Evolutionary conservation across 2,797 vertebrate species (phyloP).

Genomic region (Lateolabrax maculatus): DNA sequence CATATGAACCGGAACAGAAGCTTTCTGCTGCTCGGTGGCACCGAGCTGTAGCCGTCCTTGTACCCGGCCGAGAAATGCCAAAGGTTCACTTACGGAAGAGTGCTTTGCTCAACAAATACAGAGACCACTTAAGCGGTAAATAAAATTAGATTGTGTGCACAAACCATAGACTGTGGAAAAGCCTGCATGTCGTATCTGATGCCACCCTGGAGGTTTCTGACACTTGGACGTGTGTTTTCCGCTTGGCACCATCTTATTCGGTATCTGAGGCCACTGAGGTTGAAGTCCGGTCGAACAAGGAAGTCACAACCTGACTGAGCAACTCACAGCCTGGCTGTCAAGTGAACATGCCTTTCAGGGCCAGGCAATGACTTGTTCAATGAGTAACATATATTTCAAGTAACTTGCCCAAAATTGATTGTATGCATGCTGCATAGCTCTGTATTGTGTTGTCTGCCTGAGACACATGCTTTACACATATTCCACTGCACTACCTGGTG

Average conservation of each 20-base stretch:
- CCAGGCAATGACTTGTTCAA: background rate
- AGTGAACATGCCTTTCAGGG: constrained; percentile 6
- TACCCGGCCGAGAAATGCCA: constrained; percentile 53
- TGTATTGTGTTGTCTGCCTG: background rate
- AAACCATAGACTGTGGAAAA: constrained; percentile 23
- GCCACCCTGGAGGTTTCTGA: constrained; percentile 16
- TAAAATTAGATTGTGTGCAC: constrained; percentile 47
- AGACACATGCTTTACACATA: background rate
- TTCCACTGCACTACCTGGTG: background rate
- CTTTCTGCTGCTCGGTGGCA: constrained; percentile 57
- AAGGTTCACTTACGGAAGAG: constrained; percentile 56
- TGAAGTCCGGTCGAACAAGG: background rate
- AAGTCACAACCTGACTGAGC: constrained; percentile 17
- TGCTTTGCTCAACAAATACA: constrained; percentile 46
- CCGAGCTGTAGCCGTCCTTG: constrained; percentile 34
- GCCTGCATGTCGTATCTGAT: background rate
- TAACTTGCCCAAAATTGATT: background rate
- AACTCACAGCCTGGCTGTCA: constrained; percentile 11
- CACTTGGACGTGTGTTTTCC: constrained; percentile 13
- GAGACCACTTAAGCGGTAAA: constrained; percentile 60
- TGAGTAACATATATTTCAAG: background rate
- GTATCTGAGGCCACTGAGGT: constrained; percentile 17
- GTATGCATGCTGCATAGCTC: background rate
- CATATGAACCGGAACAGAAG: constrained; percentile 63
- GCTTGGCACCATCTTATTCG: background rate